Evolutionary conservation across 2,888 invertebrate species (phyloP), one percentile per base, ranked within the genome.

Genomic region (Agrochola circellaris): DNA sequence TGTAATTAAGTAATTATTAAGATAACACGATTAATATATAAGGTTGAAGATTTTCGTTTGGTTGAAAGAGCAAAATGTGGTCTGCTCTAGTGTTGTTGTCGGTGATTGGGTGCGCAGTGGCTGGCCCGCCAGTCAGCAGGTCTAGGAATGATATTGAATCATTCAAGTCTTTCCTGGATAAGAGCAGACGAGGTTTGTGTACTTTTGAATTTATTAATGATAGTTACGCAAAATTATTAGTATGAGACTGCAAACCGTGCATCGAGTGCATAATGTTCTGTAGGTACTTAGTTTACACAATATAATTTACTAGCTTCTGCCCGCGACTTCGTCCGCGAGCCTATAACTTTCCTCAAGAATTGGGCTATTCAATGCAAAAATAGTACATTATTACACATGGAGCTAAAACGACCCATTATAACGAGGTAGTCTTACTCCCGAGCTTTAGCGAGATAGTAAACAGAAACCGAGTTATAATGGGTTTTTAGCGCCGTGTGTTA

Each of bases 161-260:
- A 17, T 94, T 91, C 83, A 69, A 89, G 88, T 45, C 84, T 76
- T 93, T 90, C 77, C 81, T 94, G 87, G 92, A 93, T 54, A 90
- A 83, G 62, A 87, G 90, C 45, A 90, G 88, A 75, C 90, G 88
- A 76, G 90, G 93, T 93, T 86, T 81, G 89, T 85, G 6, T 0
- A 20, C 15, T 38, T 48, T 45, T 30, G 26, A 58, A 26, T 26
- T 58, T 26, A 15, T 15, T 26, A 0, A 58, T 26, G 58, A n/a
- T n/a, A n/a, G 56, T 56, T 56, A n/a, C 13, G 56, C 5, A 2
- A 5, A 13, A n/a, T n/a, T n/a, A n/a, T 54, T 23, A 23, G 3
- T n/a, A 56, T 1, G n/a, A n/a, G 11, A 56, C n/a, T 56, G 6
- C 15, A 45, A 15, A 15, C 15, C 45, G 45, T 45, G 15, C 15